A percentile compares a stretch with the other conserved stretches of the same genome.
phyloP scores from a whole-genome alignment of 1,140 invertebrate species.

The Helicoverpa armigera region DNA sequence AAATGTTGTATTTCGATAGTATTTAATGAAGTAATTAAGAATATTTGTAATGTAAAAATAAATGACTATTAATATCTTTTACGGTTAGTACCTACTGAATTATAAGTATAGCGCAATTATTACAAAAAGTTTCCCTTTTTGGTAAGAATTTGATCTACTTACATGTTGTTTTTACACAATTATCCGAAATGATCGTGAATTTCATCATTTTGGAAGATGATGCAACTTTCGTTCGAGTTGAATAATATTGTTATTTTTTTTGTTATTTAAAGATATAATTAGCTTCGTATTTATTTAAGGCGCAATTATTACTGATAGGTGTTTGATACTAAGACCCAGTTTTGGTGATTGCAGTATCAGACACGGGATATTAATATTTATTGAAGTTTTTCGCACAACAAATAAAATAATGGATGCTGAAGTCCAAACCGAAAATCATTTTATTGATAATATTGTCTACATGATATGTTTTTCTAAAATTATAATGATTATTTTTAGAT shows the following conservation, averaged over 20 bases:
- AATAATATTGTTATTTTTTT: not conserved
- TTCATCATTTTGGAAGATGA: constrained; percentile 21
- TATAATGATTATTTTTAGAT: too few relatives aligned
- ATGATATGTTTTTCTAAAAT: too few relatives aligned
- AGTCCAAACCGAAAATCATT: too few relatives aligned
- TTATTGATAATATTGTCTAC: too few relatives aligned
- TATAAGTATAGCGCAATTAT: not conserved
- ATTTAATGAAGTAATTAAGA: too few relatives aligned
- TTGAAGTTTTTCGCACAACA: not conserved
- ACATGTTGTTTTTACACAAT: not conserved
- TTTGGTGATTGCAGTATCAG: too few relatives aligned
- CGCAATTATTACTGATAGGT: not conserved
- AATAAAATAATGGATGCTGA: not conserved
- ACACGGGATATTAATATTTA: not conserved
- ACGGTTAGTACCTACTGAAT: not conserved
- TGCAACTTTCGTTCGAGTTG: not conserved
- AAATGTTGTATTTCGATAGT: too few relatives aligned
- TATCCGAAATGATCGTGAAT: not conserved
- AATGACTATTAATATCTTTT: not conserved
- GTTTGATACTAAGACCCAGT: too few relatives aligned
- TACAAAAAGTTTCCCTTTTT: constrained; percentile 11
- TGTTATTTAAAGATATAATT: not conserved
- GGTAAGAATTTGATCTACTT: constrained; percentile 13
- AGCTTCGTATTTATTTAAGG: not conserved
- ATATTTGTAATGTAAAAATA: too few relatives aligned